These are phyloP conservation scores for Coccyzus lansbergi DNA, from an alignment of 2,797 vertebrate species.

Conservation along the genomic window DNA sequence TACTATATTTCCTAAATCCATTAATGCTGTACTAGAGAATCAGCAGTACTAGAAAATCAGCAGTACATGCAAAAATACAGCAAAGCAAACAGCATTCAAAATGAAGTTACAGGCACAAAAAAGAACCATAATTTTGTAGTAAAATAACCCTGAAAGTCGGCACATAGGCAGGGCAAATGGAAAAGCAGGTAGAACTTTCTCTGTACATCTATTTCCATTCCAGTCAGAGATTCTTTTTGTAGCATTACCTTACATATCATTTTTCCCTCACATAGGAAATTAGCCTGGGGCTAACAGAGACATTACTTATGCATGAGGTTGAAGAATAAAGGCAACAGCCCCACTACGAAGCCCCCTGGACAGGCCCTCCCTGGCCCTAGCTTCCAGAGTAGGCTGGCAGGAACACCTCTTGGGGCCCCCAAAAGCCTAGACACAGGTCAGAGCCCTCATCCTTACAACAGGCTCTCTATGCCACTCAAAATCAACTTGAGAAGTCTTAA, in stretches of 20 bases:
- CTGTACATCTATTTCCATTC: neutral
- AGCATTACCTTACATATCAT: neutral
- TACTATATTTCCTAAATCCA: neutral
- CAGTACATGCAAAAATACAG: neutral
- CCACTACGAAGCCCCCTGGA: neutral
- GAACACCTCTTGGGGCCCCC: fast-evolving
- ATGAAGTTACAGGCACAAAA: neutral
- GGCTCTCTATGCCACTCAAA: neutral
- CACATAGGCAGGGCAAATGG: neutral
- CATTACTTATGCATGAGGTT: neutral
- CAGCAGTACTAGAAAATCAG: neutral
- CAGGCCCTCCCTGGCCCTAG: fast-evolving
- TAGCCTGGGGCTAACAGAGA: neutral
- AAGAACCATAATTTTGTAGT: neutral
- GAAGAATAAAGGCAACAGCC: neutral
- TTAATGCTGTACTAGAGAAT: neutral
- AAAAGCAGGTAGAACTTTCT: neutral
- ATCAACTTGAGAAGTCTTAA: neutral
- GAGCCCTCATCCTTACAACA: neutral
- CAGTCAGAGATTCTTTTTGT: neutral
- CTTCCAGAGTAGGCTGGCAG: neutral
- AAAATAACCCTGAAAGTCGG: neutral
- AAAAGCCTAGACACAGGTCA: neutral
- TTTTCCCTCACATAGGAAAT: neutral
- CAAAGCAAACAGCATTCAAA: neutral